Percentiles rank a stretch among this genome's conserved stretches.
These are phyloP conservation scores for Sitta carolinensis DNA, from an alignment of 2,797 vertebrate genomes.

Conservation along the genomic window DNA sequence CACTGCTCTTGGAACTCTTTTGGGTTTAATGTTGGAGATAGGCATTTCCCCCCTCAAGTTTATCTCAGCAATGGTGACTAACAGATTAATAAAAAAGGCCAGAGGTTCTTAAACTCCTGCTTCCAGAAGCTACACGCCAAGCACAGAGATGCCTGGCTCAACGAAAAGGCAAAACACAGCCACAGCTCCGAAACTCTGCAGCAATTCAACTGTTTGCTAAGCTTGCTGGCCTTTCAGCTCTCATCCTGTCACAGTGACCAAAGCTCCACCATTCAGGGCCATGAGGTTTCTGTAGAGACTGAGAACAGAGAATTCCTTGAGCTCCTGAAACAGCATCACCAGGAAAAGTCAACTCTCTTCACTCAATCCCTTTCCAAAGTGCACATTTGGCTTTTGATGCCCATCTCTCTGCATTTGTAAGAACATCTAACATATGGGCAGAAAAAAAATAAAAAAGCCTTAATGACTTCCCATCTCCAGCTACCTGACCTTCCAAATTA, in stretches of 20 bases:
- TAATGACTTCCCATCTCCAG: neutral
- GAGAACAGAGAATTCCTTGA: neutral
- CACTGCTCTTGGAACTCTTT: neutral
- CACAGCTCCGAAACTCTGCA: neutral
- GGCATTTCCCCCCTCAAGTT: accelerated
- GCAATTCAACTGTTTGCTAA: neutral
- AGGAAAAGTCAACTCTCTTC: neutral
- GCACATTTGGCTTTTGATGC: neutral
- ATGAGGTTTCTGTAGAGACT: neutral
- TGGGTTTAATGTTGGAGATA: neutral
- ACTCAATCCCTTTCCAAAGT: neutral
- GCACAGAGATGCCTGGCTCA: neutral
- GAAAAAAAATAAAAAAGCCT: neutral
- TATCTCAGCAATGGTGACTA: neutral
- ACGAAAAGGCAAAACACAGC: neutral
- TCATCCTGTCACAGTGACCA: neutral
- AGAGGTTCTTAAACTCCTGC: neutral
- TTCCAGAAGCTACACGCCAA: neutral
- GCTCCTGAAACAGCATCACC: neutral
- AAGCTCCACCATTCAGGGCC: neutral
- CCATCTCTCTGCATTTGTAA: neutral
- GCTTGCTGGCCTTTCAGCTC: neutral
- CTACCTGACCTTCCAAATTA: neutral
- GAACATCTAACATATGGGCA: neutral
- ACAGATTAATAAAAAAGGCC: neutral